Evolutionary conservation across 2,113 vertebrate genomes (phyloP).

Genomic region (Amphiprion ocellaris): DNA sequence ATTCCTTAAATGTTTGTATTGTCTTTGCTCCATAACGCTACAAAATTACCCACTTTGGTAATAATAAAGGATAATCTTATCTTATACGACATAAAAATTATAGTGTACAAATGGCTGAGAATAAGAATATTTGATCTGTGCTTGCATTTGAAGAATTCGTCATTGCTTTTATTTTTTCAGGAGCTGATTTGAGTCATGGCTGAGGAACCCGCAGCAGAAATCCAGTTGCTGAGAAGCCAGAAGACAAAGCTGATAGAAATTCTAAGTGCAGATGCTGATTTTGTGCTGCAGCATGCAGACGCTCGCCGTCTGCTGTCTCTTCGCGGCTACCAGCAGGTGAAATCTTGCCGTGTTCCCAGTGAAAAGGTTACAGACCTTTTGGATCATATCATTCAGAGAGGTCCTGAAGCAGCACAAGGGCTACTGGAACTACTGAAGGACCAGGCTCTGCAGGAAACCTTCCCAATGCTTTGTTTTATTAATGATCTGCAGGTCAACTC

Average conservation of each 20-base stretch:
- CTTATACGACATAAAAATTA: too few relatives aligned
- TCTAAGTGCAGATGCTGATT: conserved; percentile 76
- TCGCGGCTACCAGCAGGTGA: conserved; percentile 73
- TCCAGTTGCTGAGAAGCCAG: conserved; percentile 61
- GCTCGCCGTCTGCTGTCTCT: conserved; percentile 67
- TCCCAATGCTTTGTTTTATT: conserved; percentile 74
- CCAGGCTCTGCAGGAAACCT: conserved; percentile 67
- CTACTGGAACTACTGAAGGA: conserved; percentile 74
- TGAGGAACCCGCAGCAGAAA: conserved; percentile 43
- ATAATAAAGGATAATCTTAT: too few relatives aligned
- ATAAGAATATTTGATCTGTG: not conserved
- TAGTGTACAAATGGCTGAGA: too few relatives aligned
- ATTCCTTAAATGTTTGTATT: too few relatives aligned
- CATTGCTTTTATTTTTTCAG: conserved; percentile 12
- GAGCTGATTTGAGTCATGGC: conserved; percentile 62
- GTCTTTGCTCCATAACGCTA: too few relatives aligned
- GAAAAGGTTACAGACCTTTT: conserved; percentile 79
- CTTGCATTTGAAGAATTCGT: not conserved
- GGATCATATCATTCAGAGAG: conserved; percentile 77
- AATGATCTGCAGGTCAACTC: conserved; percentile 37
- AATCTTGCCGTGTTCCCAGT: conserved; percentile 52
- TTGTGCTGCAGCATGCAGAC: conserved; percentile 81
- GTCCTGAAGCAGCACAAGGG: conserved; percentile 33
- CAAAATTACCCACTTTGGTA: too few relatives aligned
- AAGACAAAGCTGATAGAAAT: conserved; percentile 76